Conservation (phyloP, 92 coral and sea anemone genomes). For the Parazoanthus atlanticus region DNA sequence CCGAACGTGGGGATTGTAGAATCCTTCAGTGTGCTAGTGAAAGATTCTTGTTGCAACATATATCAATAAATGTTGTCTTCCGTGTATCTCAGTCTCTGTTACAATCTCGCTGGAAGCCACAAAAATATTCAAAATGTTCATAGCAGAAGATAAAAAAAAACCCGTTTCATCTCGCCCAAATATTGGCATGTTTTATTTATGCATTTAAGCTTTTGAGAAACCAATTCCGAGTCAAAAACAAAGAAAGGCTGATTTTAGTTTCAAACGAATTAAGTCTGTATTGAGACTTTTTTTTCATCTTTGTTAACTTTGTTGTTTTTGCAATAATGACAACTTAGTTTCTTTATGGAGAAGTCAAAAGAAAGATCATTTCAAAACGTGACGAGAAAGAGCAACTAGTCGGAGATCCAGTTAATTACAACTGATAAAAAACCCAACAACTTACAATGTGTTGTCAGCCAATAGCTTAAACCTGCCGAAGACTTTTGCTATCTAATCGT, state of each 20-base stretch:
- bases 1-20: neutral
- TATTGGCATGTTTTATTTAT: conserved; percentile 2
- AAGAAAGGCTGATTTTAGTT: neutral
- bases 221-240: neutral
- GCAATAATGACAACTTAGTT: neutral
- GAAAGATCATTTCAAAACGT: neutral
- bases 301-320: neutral
- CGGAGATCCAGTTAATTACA: neutral
- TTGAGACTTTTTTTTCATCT: no score
- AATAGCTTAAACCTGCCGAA: neutral
- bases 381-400: neutral
- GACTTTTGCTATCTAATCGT: neutral
- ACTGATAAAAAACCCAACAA: neutral
- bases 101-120: neutral
- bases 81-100: neutral
- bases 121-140: neutral
- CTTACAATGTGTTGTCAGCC: neutral
- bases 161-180: neutral
- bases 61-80: neutral
- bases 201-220: neutral
- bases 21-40: neutral
- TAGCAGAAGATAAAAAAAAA: neutral
- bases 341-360: neutral
- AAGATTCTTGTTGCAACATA: no score
- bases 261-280: neutral